Evolutionary conservation across 2,888 invertebrate genomes (phyloP), one percentile per base, ranked within the genome.

Genomic region (Himalopsyche japonica): DNA sequence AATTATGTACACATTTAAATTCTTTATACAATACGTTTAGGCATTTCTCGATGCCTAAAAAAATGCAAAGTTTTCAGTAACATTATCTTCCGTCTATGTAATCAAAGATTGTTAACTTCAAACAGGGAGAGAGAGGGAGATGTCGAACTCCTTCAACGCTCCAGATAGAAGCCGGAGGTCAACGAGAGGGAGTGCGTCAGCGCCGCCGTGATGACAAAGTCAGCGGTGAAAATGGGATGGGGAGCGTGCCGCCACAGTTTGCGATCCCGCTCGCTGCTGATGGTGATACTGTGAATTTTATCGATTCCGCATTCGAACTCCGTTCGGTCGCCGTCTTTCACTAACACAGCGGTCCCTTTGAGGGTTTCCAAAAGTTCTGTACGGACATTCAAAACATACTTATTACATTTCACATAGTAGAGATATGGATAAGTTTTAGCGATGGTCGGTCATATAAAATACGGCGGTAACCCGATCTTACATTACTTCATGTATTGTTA

Each of bases 251-350:
- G 15, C 79, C 78, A 83, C 12, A 86, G 76, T 10, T 82, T 49
- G 30, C 32, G 27, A 81, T 86, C 86, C 47, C 82, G 32, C 7
- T 24, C 15, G 79, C 84, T 82, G 27, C 76, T 76, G 18, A 86
- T 48, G 1, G 81, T 47, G 32, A 86, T 48, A 18, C 79, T 79
- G 10, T 82, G 32, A 7, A 18, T 64, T 24, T 64, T 76, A 1
- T 24, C 0, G 18, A 43, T 32, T 12, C n/a, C 43, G 4, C 43
- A 43, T 15, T 76, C 70, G 4, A 84, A 37, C 12, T 34, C 80
- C n/a, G 57, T 81, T 20, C 43, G 15, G 3, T 82, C 82, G 12
- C 85, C 85, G 34, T 79, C 78, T 24, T 30, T 76, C 43, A 78
- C 78, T 1, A 86, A 70, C 24, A 86, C 27, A 18, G 78, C 84